Percentiles rank a stretch among this genome's conserved stretches.
phyloP scores from a whole-genome alignment of 2,113 vertebrate species.

The Coptodon bakossiorum region DNA sequence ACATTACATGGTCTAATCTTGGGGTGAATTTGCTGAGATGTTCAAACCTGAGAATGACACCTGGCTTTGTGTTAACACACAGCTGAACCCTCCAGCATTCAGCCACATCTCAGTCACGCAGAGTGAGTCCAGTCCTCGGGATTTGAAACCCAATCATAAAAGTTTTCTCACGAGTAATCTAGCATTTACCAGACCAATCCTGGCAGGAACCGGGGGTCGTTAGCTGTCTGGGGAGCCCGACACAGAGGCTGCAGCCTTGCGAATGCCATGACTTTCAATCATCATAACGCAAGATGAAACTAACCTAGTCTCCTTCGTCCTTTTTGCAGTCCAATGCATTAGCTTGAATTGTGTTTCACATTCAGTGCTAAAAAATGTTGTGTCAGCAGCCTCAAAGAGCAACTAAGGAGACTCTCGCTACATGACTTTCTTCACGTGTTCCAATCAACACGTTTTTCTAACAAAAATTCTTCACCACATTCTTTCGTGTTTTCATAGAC shows the following conservation, averaged over 20 bases:
- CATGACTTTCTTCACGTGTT: not conserved
- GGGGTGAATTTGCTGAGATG: not conserved
- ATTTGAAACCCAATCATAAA: not conserved
- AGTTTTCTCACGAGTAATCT: not conserved
- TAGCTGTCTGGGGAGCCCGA: not conserved
- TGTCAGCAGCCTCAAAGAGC: not conserved
- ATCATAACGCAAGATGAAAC: not conserved
- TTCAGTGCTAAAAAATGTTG: not conserved
- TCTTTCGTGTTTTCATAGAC: not conserved
- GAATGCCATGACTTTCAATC: not conserved
- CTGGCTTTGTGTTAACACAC: not conserved
- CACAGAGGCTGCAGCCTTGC: not conserved
- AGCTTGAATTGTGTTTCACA: not conserved
- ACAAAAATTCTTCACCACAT: not conserved
- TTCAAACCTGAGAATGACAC: not conserved
- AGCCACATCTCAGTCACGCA: accelerated
- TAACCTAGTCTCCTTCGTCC: not conserved
- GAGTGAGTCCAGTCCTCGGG: not conserved
- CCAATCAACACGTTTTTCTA: not conserved
- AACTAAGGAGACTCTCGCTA: not conserved
- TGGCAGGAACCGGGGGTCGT: accelerated
- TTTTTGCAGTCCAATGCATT: not conserved
- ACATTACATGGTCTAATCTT: not conserved
- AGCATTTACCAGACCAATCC: not conserved
- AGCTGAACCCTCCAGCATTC: not conserved